Conservation (phyloP, 2,797 vertebrate genomes). For the Molothrus ater region DNA sequence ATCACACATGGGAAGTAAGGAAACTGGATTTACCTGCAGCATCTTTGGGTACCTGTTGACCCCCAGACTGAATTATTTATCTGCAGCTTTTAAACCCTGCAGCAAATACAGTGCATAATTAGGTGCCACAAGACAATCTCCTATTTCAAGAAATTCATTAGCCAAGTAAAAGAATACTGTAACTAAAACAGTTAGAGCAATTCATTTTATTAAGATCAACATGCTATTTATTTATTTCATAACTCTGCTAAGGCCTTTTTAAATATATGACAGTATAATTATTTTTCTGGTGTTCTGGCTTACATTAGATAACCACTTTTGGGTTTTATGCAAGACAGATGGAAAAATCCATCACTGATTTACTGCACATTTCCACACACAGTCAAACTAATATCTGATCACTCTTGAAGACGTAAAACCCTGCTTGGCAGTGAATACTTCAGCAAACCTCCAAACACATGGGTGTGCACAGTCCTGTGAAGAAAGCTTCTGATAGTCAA, state of each 20-base stretch:
- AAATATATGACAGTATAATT: neutral
- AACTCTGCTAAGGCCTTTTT: neutral
- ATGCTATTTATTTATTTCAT: neutral
- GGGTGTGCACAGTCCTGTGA: neutral
- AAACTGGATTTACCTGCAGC: neutral
- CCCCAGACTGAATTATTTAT: neutral
- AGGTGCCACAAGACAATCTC: neutral
- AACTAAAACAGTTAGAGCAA: neutral
- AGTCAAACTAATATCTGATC: constrained; percentile 40
- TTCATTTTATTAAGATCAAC: neutral
- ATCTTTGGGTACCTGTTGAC: neutral
- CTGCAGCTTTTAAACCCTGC: neutral
- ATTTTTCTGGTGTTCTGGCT: constrained; percentile 45
- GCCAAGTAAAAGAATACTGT: neutral
- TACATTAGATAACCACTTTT: constrained; percentile 45
- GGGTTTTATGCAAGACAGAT: constrained; percentile 36
- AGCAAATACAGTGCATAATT: neutral
- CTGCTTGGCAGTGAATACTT: neutral
- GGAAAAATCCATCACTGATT: constrained; percentile 61
- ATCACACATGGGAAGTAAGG: neutral
- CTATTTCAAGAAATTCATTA: neutral
- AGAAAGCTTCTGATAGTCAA: neutral
- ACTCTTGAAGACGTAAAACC: constrained; percentile 10
- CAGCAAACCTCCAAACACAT: constrained; percentile 16
- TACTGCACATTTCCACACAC: constrained; percentile 48